Evolutionary conservation across 2,113 vertebrate genomes (phyloP), one percentile per base, ranked within the genome.

Genomic region (Lepus timidus): DNA sequence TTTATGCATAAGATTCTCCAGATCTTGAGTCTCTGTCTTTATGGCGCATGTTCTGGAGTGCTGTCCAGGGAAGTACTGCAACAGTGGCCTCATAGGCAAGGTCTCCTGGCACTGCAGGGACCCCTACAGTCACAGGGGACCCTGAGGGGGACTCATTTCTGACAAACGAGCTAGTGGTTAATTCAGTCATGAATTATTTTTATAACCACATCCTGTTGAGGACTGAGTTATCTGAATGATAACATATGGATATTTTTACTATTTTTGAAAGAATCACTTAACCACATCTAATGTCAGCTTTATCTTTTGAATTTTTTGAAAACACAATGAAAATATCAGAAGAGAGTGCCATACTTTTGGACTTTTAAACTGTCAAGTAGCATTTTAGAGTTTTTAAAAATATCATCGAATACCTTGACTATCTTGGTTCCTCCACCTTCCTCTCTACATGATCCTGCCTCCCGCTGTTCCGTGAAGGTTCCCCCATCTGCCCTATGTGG

Each of bases 91-190:
- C 2, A 17, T 55, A 67, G 61, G 75, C 27, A 44, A 68, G 89
- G 12, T 36, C 23, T 36, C 17, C 10, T 58, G 49, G 39, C 14
- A 25, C 51, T 71, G 9, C 44, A 64, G 58, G 9, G 20, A 55
- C 9, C 31, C 25, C 71, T 75, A 49, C 67, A 70, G 83, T 36
- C 16, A 19, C 29, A 70, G 89, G 39, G 55, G n/a, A 13, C 16
- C 39, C 25, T 49, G n/a, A 78, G 23, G 92, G 49, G 67, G n/a
- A 80, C 25, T 51, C 25, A 61, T 81, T 84, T 92, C 67, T 91
- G 52, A 44, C 76, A 90, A 91, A 64, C n/a, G 39, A 29, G 36
- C 20, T 83, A 68, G 17, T 62, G 76, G 39, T 62, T 55, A 55
- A 33, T 68, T 87, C 22, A 44, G 10, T 62, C 16, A 9, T 79